Evolutionary conservation across 2,113 vertebrate species (phyloP).

Genomic region (Actenoides lindsayi): DNA sequence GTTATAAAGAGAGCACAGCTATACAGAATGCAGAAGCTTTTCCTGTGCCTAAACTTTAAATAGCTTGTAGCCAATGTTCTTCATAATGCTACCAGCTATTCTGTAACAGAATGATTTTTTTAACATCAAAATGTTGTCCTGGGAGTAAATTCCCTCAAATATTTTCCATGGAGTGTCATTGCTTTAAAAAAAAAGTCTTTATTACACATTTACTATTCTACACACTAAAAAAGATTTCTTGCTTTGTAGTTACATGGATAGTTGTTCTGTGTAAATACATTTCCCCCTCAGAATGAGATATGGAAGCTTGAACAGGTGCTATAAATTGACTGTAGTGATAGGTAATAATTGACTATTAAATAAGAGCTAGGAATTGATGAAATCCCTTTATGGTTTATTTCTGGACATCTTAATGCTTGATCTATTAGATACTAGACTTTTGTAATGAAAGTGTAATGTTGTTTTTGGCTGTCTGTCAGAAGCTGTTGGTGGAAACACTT

Average conservation of each 20-base stretch:
- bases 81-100: not conserved
- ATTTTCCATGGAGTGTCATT: not conserved
- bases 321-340: not conserved
- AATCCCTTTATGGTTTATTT: not conserved
- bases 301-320: not conserved
- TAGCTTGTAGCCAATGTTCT: not conserved
- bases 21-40: not conserved
- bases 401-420: not conserved
- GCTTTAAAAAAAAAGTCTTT: not conserved
- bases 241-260: not conserved
- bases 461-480: conserved; percentile 31
- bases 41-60: not conserved
- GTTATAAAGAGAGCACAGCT: not conserved
- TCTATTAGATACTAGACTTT: not conserved
- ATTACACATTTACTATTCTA: not conserved
- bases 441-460: not conserved
- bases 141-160: not conserved
- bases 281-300: not conserved
- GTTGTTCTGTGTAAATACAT: not conserved
- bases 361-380: not conserved
- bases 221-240: not conserved
- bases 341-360: not conserved
- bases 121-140: not conserved
- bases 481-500: conserved; percentile 16
- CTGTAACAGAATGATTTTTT: not conserved